phyloP scores from a whole-genome alignment of 2,113 vertebrate genomes.

The Neoarius graeffei region DNA sequence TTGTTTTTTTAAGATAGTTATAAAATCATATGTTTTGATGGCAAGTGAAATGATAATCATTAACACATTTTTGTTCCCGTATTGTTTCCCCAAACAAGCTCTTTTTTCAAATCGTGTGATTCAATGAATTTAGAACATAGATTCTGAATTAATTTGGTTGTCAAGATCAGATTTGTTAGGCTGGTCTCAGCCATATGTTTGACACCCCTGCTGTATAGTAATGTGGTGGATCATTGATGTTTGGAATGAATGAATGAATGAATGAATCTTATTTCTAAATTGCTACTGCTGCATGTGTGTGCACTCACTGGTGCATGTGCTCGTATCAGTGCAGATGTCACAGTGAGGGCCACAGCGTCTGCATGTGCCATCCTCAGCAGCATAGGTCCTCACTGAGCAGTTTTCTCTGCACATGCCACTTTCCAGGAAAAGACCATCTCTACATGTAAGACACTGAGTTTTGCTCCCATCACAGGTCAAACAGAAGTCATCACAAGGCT shows the following conservation, averaged over 20 bases:
- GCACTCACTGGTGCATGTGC: slow-evolving; percentile 71
- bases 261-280: neutral
- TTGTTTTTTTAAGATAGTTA: too few relatives aligned
- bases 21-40: neutral
- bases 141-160: neutral
- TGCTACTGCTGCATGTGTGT: neutral
- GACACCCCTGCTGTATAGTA: neutral
- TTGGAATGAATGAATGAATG: neutral
- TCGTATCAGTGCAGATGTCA: slow-evolving; percentile 68
- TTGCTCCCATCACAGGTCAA: slow-evolving; percentile 72
- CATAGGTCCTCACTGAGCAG: slow-evolving; percentile 69
- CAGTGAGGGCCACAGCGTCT: slow-evolving; percentile 73
- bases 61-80: neutral
- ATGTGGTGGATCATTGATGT: neutral
- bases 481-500: slow-evolving; percentile 71
- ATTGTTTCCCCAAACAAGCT: neutral
- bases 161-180: neutral
- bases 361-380: slow-evolving; percentile 70
- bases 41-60: neutral
- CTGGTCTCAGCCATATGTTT: neutral
- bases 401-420: slow-evolving; percentile 65
- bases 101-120: neutral
- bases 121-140: neutral
- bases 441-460: slow-evolving; percentile 74
- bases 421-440: slow-evolving; percentile 69